Evolutionary conservation across 2,797 vertebrate species (phyloP), one percentile per base, ranked within the genome.

Genomic region (Oceanodroma leucorhoa): DNA sequence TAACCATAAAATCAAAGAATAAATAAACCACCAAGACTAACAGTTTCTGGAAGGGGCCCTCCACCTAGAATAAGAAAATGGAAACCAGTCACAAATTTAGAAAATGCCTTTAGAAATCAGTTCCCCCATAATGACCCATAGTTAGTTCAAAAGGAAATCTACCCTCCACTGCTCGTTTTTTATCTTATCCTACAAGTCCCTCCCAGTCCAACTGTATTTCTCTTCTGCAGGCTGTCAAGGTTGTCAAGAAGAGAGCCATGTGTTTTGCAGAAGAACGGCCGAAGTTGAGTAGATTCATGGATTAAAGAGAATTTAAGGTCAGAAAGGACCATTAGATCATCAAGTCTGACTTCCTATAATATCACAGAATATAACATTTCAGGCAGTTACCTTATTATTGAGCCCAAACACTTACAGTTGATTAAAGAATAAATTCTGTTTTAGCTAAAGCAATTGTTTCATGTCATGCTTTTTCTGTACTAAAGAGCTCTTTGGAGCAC

Each of bases 391-490:
- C 32, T 77, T 87, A 89, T 50, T 91, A 90, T 29, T 89, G 76
- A 93, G 71, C 48, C 50, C 67, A 80, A 95, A 90, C 87, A 86
- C 48, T 94, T 90, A 57, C 0, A 89, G 32, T 5, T 75, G 58
- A 92, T 85, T 84, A 76, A 90, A 92, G 48, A 89, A 83, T 73
- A 92, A 66, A 90, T 85, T 85, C 80, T 85, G 11, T 11, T 94
- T 87, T 72, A 87, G 43, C 55, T 64, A 64, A 72, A 90, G 53
- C 57, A 87, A 84, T 55, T 85, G 48, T 57, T 94, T 77, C 64
- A 60, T 76, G 40, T 76, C 46, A 61, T 67, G 62, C 13, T 94
- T 92, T 79, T 95, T 84, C 80, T 65, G n/a, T 36, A 83, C n/a
- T 48, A 92, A 92, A 95, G 66, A 78, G 48, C 51, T 93, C 88